These are phyloP conservation scores for Polia nebulosa DNA, from an alignment of 2,888 invertebrate species.

Conservation along the genomic window DNA sequence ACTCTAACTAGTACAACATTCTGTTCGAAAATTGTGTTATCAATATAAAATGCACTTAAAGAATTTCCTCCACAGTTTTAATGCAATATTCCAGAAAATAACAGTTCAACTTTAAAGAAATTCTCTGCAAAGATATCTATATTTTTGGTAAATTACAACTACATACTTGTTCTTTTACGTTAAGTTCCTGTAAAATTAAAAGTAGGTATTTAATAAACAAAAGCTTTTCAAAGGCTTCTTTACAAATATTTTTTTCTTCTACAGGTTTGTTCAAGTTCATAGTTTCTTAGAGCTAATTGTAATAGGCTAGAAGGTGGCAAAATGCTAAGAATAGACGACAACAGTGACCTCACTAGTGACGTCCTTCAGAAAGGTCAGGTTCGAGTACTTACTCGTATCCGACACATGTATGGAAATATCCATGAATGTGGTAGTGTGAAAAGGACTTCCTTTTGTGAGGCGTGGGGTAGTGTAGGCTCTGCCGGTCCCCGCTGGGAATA, in stretches of 20 bases:
- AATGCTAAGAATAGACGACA: conserved; percentile 11
- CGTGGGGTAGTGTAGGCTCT: conserved; percentile 1
- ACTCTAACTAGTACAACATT: neutral
- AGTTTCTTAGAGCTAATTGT: neutral
- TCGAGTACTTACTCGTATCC: conserved; percentile 17
- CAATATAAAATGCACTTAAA: neutral
- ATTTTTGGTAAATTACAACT: neutral
- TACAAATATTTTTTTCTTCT: neutral
- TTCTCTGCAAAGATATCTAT: neutral
- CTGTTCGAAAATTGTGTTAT: neutral
- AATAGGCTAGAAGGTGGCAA: conserved; percentile 1
- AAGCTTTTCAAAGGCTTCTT: neutral
- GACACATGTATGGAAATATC: conserved; percentile 20
- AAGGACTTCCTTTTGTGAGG: conserved; percentile 5
- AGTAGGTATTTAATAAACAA: neutral
- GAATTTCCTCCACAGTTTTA: neutral
- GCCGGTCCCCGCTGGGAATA: neutral
- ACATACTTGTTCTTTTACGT: neutral
- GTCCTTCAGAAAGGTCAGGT: conserved; percentile 36
- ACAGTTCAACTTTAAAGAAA: too few relatives aligned
- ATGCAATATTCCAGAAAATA: neutral
- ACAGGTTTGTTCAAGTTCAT: neutral
- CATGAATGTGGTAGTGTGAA: conserved; percentile 38
- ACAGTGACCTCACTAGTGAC: conserved; percentile 9
- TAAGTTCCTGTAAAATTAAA: neutral